Base-by-base conservation (phyloP, 2,113 vertebrate genomes). In the Pachypanchax playfairii region DNA sequence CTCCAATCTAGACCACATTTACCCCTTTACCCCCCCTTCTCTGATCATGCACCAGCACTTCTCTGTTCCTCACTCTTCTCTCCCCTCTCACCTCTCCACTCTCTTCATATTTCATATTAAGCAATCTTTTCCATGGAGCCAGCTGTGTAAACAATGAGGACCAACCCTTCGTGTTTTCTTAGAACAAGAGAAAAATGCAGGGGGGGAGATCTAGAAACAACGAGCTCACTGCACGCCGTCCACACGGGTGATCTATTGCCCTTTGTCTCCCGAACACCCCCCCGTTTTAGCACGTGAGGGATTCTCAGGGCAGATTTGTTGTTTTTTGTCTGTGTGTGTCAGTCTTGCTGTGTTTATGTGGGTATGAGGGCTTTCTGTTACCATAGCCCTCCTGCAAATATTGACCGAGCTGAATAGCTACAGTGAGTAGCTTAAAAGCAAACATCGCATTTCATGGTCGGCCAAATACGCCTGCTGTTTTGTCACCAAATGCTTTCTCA, bases 71-170 rank as follows among this genome's bases (percentile, higher is more conserved):
- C 62, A 58, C 64, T 65, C 38, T 65, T 80, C 64, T 80, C 74
- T 80, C 64, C 70, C 66, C 75, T 70, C 79, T 82, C 77, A 80
- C 77, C 77, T 80, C 84, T 68, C 68, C 50, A 18, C 80, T 85
- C 80, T 84, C 76, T 85, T 91, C 87, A 91, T 89, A 90, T 92
- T 90, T 90, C 87, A 92, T 85, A 88, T 91, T 86, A 87, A 90
- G 88, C 90, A 92, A 91, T 90, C 87, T 74, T 88, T 90, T 91
- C 86, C 86, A 84, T 57, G 56, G 39, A 75, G 82, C 87, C 88
- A 91, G 89, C 92, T 93, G 91, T 91, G 90, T 91, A 89, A 92
- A 92, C 88, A 91, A 80, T 67, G 59, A 73, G 77, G 73, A 75
- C 83, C 68, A 43, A 70, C 73, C 84, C 73, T 82, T 48, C 60